Base-by-base conservation (phyloP, 2,797 vertebrate genomes). In the Monodelphis domestica region DNA sequence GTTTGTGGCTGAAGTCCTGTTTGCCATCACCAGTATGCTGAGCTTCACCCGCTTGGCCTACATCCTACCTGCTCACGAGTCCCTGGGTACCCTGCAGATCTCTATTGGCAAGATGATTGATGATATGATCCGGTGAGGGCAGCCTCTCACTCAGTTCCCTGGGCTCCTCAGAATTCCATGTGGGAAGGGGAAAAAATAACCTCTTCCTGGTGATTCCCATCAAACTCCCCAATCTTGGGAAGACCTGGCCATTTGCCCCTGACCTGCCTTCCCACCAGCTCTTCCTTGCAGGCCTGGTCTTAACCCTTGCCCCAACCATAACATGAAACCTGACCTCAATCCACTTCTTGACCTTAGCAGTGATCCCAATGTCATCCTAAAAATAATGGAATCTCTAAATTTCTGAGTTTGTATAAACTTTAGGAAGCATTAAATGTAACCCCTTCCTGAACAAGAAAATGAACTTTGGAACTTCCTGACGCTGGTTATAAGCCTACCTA, bases 101-200 rank as follows among this genome's bases (percentile, higher is more conserved):
- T 99, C 99, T 96, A 99, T 99, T 0, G 99, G 99, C 78, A 99
- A 99, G 97, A 99, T 99, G 99, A 99, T 99, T 1, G 99, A 99
- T 0, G 99, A 99, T 95, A 99, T 99, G 99, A 99, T 99, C 97
- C 98, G 99, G 99, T 99, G 96, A 52, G 50, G 21, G 78, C 12
- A 91, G 26, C 29, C 53, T 91, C n/a, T 57, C 7, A 38, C 12
- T 24, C 51, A 51, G 30, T 2, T 54, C 45, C 63, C n/a, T 9
- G 24, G 51, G 26, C 59, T 59, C 29, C 21, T 88, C 59, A 45
- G 38, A 10, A 84, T 24, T 45, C 38, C 24, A 4, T 84, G 45
- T 26, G 3, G 70, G 70, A 30, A 56, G 26, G 56, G 26, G 54
- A 54, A 54, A 53, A n/a, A 78, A 45, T 84, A 11, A 50, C 12